Conservation (phyloP, 2,888 invertebrate genomes). For the Melangyna quadrimaculata region DNA sequence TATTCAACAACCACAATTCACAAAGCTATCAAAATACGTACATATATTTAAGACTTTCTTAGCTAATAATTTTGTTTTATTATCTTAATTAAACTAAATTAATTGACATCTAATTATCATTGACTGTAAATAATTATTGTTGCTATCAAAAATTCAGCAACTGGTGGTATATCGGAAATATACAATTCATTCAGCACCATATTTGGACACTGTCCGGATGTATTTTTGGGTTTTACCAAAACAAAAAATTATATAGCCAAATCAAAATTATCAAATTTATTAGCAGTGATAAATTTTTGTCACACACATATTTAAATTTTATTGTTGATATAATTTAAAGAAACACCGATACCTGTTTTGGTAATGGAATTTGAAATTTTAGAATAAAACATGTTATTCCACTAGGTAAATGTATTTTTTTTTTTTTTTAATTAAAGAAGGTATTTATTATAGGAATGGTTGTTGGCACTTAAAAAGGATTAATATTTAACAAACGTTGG, state of each 20-base stretch:
- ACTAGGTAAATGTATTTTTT: neutral
- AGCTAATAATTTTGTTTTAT: slow-evolving; percentile 23
- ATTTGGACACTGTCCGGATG: neutral
- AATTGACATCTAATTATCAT: slow-evolving; percentile 34
- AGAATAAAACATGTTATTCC: neutral
- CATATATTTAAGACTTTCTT: neutral
- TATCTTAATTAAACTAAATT: slow-evolving; percentile 49
- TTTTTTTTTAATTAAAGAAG: neutral
- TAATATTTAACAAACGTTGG: neutral
- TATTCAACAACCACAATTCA: neutral
- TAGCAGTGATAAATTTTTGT: slow-evolving; percentile 51
- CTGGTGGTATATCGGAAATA: neutral
- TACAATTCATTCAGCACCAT: neutral
- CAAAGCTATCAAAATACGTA: neutral
- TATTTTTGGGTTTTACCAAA: slow-evolving; percentile 64
- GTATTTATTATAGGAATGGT: neutral
- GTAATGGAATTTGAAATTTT: slow-evolving; percentile 13
- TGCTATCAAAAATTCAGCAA: neutral
- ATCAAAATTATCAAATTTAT: slow-evolving; percentile 44
- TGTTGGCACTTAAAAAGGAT: slow-evolving; percentile 2
- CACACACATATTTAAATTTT: slow-evolving; percentile 45
- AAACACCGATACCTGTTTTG: slow-evolving; percentile 8
- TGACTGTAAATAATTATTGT: neutral
- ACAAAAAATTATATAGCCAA: neutral
- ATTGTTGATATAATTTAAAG: slow-evolving; percentile 41